Base-by-base conservation (phyloP, 2,888 invertebrate species). In the Zootermopsis nevadensis region DNA sequence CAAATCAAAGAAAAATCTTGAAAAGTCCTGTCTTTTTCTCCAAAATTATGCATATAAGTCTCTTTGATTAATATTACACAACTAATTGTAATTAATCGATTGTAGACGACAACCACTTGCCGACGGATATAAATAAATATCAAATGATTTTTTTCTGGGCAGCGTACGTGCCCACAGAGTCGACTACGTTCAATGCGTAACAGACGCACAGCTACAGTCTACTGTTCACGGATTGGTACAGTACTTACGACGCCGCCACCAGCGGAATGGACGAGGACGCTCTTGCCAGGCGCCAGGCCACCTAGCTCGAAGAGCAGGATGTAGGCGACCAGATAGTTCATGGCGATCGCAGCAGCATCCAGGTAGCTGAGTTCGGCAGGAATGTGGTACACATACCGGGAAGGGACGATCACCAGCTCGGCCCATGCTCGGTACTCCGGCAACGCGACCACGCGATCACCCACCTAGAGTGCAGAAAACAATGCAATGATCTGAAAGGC, bases 401-500 rank as follows among this genome's bases (percentile, higher is more conserved):
- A 93, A 3, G 96, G 94, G 33, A 96, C 95, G 2, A 94, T 91
- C 12, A 96, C 96, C 84, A 95, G 91, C 90, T 97, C 97, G 12
- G 97, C 95, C 97, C 97, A 97, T 3, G 96, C 96, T 86, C 92
- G 92, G 91, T 94, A 95, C 89, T 97, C 96, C 0, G 96, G 95
- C 83, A 97, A 91, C 1, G 95, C 97, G 19, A 96, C 95, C 30
- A 97, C 97, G 88, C 93, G 92, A 88, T 95, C 95, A 76, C 95
- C 95, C 86, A 95, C 93, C 95, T 95, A 89, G 2, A 85, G 83
- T 83, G n/a, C 31, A 81, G 19, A 81, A 6, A 19, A 12, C 48
- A n/a, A n/a, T n/a, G n/a, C n/a, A n/a, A n/a, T n/a, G n/a, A n/a
- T n/a, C n/a, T n/a, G n/a, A n/a, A n/a, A n/a, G 19, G 3, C 48